Base-by-base conservation (phyloP, 2,797 vertebrate genomes). In the Sorex maritimensis region DNA sequence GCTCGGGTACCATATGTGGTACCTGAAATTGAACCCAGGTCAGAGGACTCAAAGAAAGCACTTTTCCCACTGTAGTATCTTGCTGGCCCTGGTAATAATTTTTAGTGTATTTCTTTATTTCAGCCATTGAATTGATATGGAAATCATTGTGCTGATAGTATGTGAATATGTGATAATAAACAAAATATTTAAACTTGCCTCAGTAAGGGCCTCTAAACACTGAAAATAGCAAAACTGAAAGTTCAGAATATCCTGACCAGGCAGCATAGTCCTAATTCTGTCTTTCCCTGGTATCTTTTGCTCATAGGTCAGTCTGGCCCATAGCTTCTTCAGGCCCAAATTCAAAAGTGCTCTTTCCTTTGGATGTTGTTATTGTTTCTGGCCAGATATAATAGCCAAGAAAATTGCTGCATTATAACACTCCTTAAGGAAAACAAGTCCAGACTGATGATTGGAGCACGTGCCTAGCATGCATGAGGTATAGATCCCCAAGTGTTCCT, bases 211-310 rank as follows among this genome's bases (percentile, higher is more conserved):
- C 19, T 58, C 21, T 12, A 65, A n/a, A 84, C 11, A 24, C 14
- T 65, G 44, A 69, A 77, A 38, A 3, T 28, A 77, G 34, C 38
- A 44, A 23, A 65, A 2, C n/a, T 26, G 34, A 68, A 83, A 52
- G 17, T 6, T 71, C 23, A 61, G 1, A 4, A 28, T 3, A 28
- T 79, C 41, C 5, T 46, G 52, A 17, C 17, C 58, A 61, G 21
- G 4, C 17, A 61, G 17, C 52, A 71, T 44, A 3, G 8, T 46
- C 6, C 13, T 34, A 58, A 74, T 1, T 26, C 14, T 38, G n/a
- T 61, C 26, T 72, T 23, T n/a, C 0, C 0, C 0, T 24, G 1
- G 41, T 4, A 23, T 23, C 2, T 28, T 17, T 7, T 52, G 2
- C 12, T 24, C 15, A 15, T 9, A 44, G 6, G 52, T 21, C 3